A percentile compares a stretch with the other conserved stretches of the same genome.
Evolutionary conservation across 2,888 invertebrate species (phyloP).

Genomic region (Laspeyria flexula): DNA sequence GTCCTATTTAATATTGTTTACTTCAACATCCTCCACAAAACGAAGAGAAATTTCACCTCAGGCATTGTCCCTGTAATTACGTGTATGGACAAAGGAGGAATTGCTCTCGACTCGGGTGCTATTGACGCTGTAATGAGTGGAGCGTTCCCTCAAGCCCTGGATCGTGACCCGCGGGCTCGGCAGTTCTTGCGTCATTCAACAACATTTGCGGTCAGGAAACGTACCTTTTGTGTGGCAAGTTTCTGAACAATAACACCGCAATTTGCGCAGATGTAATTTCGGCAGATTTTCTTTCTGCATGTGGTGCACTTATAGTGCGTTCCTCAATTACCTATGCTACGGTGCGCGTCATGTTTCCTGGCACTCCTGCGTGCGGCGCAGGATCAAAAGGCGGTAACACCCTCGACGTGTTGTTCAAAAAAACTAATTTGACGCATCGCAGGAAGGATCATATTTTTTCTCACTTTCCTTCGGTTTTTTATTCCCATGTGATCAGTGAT

Average conservation of each 20-base stretch:
- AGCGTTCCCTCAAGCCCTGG: slow-evolving; percentile 55
- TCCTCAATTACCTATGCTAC: slow-evolving; percentile 65
- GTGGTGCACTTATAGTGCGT: slow-evolving; percentile 42
- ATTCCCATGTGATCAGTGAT: slow-evolving; percentile 62
- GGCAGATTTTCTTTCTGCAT: slow-evolving; percentile 36
- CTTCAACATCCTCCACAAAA: slow-evolving; percentile 26
- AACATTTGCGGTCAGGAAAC: slow-evolving; percentile 51
- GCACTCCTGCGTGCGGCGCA: slow-evolving; percentile 48
- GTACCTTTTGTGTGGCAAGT: slow-evolving; percentile 42
- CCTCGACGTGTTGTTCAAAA: slow-evolving; percentile 51
- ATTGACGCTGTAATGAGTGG: slow-evolving; percentile 60
- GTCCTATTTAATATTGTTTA: slow-evolving; percentile 29
- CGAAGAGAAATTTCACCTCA: slow-evolving; percentile 13
- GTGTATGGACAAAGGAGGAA: slow-evolving; percentile 47
- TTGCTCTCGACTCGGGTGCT: slow-evolving; percentile 30
- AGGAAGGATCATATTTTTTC: slow-evolving; percentile 55
- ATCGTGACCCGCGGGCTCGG: slow-evolving; percentile 62
- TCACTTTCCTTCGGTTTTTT: slow-evolving; percentile 58
- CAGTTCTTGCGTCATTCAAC: slow-evolving; percentile 56
- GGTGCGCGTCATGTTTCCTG: slow-evolving; percentile 58
- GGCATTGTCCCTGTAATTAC: slow-evolving; percentile 51
- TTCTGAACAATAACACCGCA: slow-evolving; percentile 49
- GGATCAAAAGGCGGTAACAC: slow-evolving; percentile 60
- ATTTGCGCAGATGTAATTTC: slow-evolving; percentile 51
- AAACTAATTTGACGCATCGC: slow-evolving; percentile 65